Conservation (phyloP, 2,113 vertebrate species). For the Taxidea taxus region DNA sequence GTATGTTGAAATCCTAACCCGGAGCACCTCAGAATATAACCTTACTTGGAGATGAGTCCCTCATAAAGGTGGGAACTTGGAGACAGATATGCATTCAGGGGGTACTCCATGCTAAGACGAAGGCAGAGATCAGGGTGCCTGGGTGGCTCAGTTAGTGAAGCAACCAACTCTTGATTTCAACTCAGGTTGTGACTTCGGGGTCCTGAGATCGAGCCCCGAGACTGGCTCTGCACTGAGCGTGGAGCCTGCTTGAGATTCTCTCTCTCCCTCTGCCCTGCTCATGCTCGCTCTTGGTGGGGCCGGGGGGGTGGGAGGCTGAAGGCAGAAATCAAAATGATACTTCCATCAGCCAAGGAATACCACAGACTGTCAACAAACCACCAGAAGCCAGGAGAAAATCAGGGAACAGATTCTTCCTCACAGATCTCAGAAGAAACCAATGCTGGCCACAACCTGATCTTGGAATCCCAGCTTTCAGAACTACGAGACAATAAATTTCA, state of each 20-base stretch:
- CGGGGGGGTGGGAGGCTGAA: no score
- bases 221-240: no score
- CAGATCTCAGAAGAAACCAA: accelerated
- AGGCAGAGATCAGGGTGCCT: neutral
- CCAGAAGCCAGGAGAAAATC: neutral
- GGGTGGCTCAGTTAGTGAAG: neutral
- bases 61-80: neutral
- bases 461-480: neutral
- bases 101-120: neutral
- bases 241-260: neutral
- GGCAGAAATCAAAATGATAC: neutral
- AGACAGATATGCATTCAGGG: neutral
- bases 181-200: neutral
- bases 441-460: neutral
- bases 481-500: neutral
- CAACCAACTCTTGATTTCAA: neutral
- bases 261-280: neutral
- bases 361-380: neutral
- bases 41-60: neutral
- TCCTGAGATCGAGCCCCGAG: neutral
- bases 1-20: neutral
- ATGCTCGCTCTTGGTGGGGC: neutral
- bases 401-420: neutral
- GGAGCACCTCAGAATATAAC: neutral
- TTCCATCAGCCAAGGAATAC: neutral